These are phyloP conservation scores for Coilia nasus DNA, from an alignment of 2,797 vertebrate species.

Conservation along the genomic window DNA sequence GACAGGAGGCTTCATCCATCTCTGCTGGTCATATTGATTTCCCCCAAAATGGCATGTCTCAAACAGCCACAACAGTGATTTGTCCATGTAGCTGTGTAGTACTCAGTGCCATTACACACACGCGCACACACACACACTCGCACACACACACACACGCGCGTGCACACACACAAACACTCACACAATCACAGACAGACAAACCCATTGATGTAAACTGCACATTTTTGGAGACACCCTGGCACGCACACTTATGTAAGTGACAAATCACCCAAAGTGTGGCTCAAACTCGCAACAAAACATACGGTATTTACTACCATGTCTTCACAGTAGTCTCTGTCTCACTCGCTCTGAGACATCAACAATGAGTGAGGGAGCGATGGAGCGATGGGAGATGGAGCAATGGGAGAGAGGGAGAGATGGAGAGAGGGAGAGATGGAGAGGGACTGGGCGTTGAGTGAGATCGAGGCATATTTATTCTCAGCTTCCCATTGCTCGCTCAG, in stretches of 20 bases:
- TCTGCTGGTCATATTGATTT: constrained; percentile 37
- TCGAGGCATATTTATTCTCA: neutral
- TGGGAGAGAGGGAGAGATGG: neutral
- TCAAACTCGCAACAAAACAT: neutral
- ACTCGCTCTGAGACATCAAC: neutral
- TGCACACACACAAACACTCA: neutral
- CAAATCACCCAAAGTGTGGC: neutral
- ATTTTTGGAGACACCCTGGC: neutral
- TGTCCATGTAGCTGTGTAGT: neutral
- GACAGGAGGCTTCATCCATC: neutral
- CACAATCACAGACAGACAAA: neutral
- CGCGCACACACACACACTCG: constrained; percentile 2
- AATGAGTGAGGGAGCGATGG: neutral
- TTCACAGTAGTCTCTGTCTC: neutral
- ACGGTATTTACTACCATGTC: constrained; percentile 6
- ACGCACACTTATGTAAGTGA: neutral
- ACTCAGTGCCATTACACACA: no score
- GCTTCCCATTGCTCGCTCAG: neutral
- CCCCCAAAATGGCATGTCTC: constrained; percentile 33
- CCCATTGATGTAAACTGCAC: no score
- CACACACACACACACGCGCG: constrained; percentile 25
- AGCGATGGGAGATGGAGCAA: neutral
- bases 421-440: neutral
- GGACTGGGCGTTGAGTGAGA: neutral
- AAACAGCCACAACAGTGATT: constrained; percentile 17